Base-by-base conservation (phyloP, 2,113 vertebrate species). In the Bos taurus region DNA sequence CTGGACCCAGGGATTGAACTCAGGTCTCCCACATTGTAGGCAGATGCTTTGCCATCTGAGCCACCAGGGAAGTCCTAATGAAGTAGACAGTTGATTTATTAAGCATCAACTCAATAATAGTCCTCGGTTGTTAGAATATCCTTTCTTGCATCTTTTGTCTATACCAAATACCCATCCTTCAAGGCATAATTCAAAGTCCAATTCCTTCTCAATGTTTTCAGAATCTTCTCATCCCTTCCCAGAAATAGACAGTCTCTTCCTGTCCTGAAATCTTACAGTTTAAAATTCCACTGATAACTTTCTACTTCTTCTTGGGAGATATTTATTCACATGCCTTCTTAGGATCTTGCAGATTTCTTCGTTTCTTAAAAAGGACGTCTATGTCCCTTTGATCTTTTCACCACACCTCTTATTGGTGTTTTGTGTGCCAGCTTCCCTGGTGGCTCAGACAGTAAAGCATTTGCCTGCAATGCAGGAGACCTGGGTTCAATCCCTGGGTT, bases 191-290 rank as follows among this genome's bases (percentile, higher is more conserved):
- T 78, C 46, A 59, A 59, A 96, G 21, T 80, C 3, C 2, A 25
- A n/a, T 46, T 86, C 25, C 16, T 90, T 89, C 30, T 54, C 7
- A 87, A 13, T 15, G 8, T 57, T 97, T 94, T 67, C 92, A 59
- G 62, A 67, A 83, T 60, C 25, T 9, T 93, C 13, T 94, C 17
- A 19, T 16, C 33, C 64, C 48, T 85, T 89, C 3, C 16, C n/a
- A 10, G 21, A 81, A 86, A 33, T 6, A 80, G n/a, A 17, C 30
- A 80, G 43, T 28, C 23, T 33, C 30, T 93, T 12, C 26, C 9
- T 86, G 86, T 81, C 13, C n/a, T 52, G 40, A 97, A 95, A 62
- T 62, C 50, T 40, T 17, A 30, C 1, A 89, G 11, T 30, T 21
- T 15, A 8, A 83, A 43, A 74, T n/a, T 17, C 8, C 28, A 62